A percentile compares a stretch with the other conserved stretches of the same genome.
These are phyloP conservation scores for Zosterops pallidus DNA, from an alignment of 2,113 vertebrate species.

Conservation along the genomic window DNA sequence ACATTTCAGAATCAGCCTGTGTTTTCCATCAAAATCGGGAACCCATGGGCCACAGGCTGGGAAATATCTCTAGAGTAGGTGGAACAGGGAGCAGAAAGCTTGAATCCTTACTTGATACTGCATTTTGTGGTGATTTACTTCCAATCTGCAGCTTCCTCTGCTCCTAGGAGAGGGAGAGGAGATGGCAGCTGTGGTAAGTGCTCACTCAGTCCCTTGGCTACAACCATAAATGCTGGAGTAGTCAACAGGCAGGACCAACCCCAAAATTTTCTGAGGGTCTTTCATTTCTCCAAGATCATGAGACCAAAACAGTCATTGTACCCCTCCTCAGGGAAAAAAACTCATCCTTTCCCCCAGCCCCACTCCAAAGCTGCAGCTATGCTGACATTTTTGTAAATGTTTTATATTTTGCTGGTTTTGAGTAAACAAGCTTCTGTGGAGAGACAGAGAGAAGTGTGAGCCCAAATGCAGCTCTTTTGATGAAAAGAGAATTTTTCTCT, in stretches of 20 bases:
- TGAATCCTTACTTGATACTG: background rate
- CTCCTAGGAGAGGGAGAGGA: background rate
- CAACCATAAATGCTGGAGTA: background rate
- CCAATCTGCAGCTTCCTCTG: background rate
- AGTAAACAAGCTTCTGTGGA: background rate
- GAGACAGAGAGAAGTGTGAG: background rate
- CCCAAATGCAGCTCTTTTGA: background rate
- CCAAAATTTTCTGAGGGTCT: background rate
- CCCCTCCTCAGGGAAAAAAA: background rate
- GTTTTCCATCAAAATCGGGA: slow-evolving; percentile 31
- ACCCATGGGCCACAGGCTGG: background rate
- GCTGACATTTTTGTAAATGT: background rate
- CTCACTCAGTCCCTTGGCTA: background rate
- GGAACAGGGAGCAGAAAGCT: background rate
- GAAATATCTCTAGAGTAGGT: slow-evolving; percentile 19
- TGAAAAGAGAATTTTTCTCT: background rate
- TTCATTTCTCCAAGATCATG: background rate
- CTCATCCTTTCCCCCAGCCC: no score
- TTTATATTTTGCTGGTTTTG: background rate
- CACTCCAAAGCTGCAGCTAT: background rate
- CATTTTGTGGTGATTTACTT: slow-evolving; percentile 9
- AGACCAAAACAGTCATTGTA: background rate
- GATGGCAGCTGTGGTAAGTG: background rate
- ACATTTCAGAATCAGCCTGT: slow-evolving; percentile 31
- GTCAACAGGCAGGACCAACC: rapidly evolving